Conservation (phyloP, 2,888 invertebrate species). For the Leucoma salicis region DNA sequence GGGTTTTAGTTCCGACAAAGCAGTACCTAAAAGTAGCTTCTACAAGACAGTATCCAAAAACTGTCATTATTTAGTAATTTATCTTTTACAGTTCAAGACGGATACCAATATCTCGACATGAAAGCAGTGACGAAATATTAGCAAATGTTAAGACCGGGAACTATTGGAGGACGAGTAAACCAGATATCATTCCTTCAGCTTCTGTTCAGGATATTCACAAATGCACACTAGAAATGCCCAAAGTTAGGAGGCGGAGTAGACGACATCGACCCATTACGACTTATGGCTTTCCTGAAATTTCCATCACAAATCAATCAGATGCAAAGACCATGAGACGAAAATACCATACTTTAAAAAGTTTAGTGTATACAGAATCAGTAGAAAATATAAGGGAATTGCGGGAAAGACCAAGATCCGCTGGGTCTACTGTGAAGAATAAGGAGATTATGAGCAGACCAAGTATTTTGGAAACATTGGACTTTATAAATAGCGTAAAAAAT, state of each 20-base stretch:
- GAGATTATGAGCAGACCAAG: slow-evolving; percentile 67
- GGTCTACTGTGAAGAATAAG: slow-evolving; percentile 67
- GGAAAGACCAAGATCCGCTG: slow-evolving; percentile 67
- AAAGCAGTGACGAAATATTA: slow-evolving; percentile 67
- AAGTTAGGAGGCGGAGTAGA: slow-evolving; percentile 53
- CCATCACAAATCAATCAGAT: slow-evolving; percentile 63
- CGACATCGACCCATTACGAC: slow-evolving; percentile 56
- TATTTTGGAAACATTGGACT: slow-evolving; percentile 71
- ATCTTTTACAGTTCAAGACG: slow-evolving; percentile 35
- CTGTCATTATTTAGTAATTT: no score
- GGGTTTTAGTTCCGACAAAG: no score
- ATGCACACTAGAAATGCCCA: slow-evolving; percentile 45
- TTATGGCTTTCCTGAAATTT: slow-evolving; percentile 71
- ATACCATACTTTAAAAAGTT: slow-evolving; percentile 55
- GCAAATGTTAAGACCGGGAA: slow-evolving; percentile 64
- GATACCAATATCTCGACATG: slow-evolving; percentile 49
- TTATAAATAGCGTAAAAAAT: slow-evolving; percentile 71
- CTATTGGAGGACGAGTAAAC: slow-evolving; percentile 70
- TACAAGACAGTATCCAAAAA: no score
- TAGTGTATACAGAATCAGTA: slow-evolving; percentile 71
- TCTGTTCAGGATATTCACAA: slow-evolving; percentile 44
- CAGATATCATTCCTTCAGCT: slow-evolving; percentile 66
- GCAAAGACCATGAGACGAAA: slow-evolving; percentile 56
- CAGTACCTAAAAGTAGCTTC: no score
- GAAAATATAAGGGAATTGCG: slow-evolving; percentile 66